These are phyloP conservation scores for Argyrosomus japonicus DNA, from an alignment of 2,113 vertebrate genomes.

Conservation along the genomic window DNA sequence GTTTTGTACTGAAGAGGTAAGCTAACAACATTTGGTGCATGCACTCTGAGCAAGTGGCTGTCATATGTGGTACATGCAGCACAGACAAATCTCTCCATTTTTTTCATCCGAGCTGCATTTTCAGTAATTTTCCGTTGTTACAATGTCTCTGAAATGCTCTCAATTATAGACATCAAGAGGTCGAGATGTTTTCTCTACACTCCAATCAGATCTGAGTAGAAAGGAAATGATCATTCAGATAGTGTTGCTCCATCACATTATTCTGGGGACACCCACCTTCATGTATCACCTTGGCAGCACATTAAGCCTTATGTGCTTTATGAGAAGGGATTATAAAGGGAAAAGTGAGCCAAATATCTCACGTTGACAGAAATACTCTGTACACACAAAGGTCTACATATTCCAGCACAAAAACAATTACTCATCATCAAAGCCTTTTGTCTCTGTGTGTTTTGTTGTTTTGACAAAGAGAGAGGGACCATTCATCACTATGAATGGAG, in stretches of 20 bases:
- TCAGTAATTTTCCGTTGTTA: slow-evolving; percentile 12
- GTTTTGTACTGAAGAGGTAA: slow-evolving; percentile 39
- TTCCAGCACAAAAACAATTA: slow-evolving; percentile 65
- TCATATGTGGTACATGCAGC: slow-evolving; percentile 30
- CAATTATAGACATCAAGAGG: slow-evolving; percentile 36
- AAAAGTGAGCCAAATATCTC: slow-evolving; percentile 66
- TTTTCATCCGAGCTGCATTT: slow-evolving; percentile 32
- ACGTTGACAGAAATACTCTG: slow-evolving; percentile 62
- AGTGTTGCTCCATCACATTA: slow-evolving; percentile 31
- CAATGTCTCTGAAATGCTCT: slow-evolving; percentile 25
- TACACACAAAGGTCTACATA: slow-evolving; percentile 65
- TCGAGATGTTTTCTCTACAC: slow-evolving; percentile 28
- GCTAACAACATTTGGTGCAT: slow-evolving; percentile 48
- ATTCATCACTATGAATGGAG: slow-evolving; percentile 74
- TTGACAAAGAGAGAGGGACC: slow-evolving; percentile 60
- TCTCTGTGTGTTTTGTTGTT: slow-evolving; percentile 73
- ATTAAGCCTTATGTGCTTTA: slow-evolving; percentile 49
- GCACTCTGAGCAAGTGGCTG: slow-evolving; percentile 47
- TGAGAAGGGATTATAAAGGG: slow-evolving; percentile 52
- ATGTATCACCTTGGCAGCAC: slow-evolving; percentile 64
- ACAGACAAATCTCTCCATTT: slow-evolving; percentile 22
- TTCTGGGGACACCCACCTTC: slow-evolving; percentile 33
- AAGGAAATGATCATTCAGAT: neutral
- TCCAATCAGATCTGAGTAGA: slow-evolving; percentile 37
- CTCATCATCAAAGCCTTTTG: slow-evolving; percentile 76